These are phyloP conservation scores for Tribolium castaneum DNA, from an alignment of 1,140 invertebrate genomes.

Conservation along the genomic window DNA sequence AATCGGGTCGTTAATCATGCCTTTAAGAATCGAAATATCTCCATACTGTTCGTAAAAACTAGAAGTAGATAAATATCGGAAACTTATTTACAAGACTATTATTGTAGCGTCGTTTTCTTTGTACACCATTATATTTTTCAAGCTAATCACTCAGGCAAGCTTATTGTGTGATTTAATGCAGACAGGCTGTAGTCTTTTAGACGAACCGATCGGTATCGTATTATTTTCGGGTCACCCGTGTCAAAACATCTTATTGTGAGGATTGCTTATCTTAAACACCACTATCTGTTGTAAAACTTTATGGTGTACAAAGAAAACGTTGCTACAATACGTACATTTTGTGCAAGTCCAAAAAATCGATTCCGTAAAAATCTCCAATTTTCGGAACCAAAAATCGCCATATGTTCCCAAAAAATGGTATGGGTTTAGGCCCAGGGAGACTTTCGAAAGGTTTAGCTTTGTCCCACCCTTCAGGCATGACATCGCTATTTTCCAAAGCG, in stretches of 20 bases:
- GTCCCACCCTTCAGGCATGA: constrained; percentile 53
- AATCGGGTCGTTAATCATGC: constrained; percentile 20
- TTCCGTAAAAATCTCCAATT: constrained; percentile 46
- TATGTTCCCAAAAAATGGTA: constrained; percentile 64
- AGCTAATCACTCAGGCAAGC: no score
- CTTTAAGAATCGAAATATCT: constrained; percentile 39
- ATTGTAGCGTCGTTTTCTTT: no score
- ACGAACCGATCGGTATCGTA: no score
- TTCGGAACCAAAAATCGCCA: constrained; percentile 58
- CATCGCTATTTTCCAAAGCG: not conserved
- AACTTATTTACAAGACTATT: not conserved
- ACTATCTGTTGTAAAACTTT: no score
- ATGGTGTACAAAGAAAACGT: no score
- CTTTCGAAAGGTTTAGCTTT: constrained; percentile 61
- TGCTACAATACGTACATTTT: constrained; percentile 12
- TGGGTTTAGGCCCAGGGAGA: constrained; percentile 66
- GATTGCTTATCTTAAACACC: no score
- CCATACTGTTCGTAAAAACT: constrained; percentile 49
- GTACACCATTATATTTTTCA: no score
- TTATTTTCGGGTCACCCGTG: no score
- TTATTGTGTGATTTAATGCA: no score
- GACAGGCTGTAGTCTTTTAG: no score
- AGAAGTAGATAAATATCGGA: constrained; percentile 3
- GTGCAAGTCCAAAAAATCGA: constrained; percentile 42
- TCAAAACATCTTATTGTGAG: no score